Evolutionary conservation across 2,888 invertebrate genomes (phyloP), one percentile per base, ranked within the genome.

Genomic region (Carcina quercana): DNA sequence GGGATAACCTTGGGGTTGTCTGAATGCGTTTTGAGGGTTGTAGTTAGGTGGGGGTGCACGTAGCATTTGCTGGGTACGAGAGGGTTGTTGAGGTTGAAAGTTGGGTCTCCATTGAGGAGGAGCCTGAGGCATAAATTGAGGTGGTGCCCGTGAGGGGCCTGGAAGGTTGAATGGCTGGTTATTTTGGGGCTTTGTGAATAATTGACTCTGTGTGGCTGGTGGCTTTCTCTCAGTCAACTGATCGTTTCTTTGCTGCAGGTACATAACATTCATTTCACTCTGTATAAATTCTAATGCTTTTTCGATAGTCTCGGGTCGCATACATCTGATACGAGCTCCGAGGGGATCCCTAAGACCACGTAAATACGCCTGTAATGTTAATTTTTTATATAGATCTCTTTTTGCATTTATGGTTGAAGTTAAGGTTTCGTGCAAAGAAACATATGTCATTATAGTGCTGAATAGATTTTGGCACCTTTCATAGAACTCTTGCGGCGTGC

Each of bases 1-100:
- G n/a, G 29, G 20, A 5, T 13, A 6, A 7, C 17, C 5, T 17
- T 17, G 17, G 17, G 37, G 30, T 6, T 33, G 2, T 19, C 21
- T 25, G 22, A 34, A 34, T 2, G 7, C 11, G 11, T 32, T 32
- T 3, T 38, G 29, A 1, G 28, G 28, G 8, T n/a, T 39, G 28
- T 39, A 39, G 12, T 34, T 39, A 6, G 34, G 34, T 1, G 39
- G 36, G 1, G 11, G 35, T 3, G 38, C 35, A 6, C 30, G 21
- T 19, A 38, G 33, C 12, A 35, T 35, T 8, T 35, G 33, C 8
- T 35, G 35, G 4, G 39, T 35, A 5, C 34, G 32, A 1, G 28
- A 28, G 14, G 26, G 12, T 7, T 25, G 13, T 5, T 13, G 12
- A 13, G 12, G 11, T 12, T 5, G 5, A 25, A 5, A 13, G 13